Evolutionary conservation across 2,113 vertebrate species (phyloP), one percentile per base, ranked within the genome.

Genomic region (Sakesphorus luctuosus): DNA sequence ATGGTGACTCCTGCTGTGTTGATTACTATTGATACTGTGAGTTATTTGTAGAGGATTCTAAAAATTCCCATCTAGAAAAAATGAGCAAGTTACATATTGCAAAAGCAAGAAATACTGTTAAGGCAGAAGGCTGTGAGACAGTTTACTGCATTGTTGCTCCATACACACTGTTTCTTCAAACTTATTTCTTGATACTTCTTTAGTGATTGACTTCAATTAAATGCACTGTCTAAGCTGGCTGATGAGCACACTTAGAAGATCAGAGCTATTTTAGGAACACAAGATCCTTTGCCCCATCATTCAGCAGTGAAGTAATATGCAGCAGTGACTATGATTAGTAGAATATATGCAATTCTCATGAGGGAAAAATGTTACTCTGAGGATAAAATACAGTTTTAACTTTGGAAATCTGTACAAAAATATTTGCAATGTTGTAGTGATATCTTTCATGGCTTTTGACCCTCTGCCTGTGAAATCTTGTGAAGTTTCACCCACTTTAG

Each of bases 251-350:
- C 80, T 86, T 78, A 68, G 4, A 90, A 94, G 92, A 93, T 94
- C 90, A 78, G 52, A 88, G 83, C 61, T 94, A 90, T 96, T 95
- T 95, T 89, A 43, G 93, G 85, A 90, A 92, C 40, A 88, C 71
- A 92, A 92, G 79, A 68, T 92, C 69, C 56, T 94, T 77, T 92
- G 72, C 62, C 68, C 47, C 19, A 0, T 90, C 90, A 81, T 65
- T 90, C 63, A 81, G 79, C 73, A 62, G 61, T 59, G 76, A 92
- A 92, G 82, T 24, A 74, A 61, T 72, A 46, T 71, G 87, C 52
- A 36, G 59, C 76, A 90, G 84, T 9, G 18, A 56, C 88, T 92
- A 5, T 84, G 79, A 88, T 94, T 67, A 92, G 52, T 83, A 84
- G 33, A 66, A 73, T 84, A 58, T 31, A 55, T 80, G 28, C n/a